These are phyloP conservation scores for Eubasilissa regina DNA, from an alignment of 1,140 invertebrate species.

Conservation along the genomic window DNA sequence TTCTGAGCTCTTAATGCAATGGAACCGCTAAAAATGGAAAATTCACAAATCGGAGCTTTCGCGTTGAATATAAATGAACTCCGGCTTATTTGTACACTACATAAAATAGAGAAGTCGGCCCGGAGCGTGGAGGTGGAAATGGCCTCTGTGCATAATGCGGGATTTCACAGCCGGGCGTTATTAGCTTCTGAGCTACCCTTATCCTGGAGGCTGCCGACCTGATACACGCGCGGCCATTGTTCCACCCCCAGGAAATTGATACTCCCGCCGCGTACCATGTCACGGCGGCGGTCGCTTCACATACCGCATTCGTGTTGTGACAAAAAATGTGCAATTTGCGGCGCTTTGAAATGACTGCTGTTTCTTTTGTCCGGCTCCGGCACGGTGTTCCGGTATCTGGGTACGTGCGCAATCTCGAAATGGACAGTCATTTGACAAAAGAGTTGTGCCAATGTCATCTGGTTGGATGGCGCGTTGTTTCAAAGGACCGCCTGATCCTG, in stretches of 20 bases:
- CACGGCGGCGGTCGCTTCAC: too few relatives aligned
- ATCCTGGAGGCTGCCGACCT: background rate
- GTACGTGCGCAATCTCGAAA: too few relatives aligned
- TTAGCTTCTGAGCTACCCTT: background rate
- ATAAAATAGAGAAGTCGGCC: constrained; percentile 23
- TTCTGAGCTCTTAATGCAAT: constrained; percentile 59
- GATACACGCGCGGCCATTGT: background rate
- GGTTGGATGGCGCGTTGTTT: too few relatives aligned
- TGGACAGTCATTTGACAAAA: too few relatives aligned
- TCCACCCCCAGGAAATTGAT: constrained; percentile 3
- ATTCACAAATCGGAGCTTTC: constrained; percentile 57
- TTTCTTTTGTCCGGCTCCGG: too few relatives aligned
- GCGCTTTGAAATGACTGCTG: background rate
- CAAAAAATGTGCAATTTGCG: constrained; percentile 1
- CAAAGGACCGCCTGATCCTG: too few relatives aligned
- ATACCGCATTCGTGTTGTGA: constrained; percentile 10
- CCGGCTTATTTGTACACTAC: constrained; percentile 54
- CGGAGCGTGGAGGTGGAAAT: background rate
- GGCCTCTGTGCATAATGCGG: constrained; percentile 16
- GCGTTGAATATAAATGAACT: constrained; percentile 57
- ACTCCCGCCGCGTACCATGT: background rate
- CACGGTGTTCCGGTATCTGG: too few relatives aligned
- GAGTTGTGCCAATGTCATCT: too few relatives aligned
- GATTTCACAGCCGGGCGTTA: background rate
- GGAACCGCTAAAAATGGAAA: constrained; percentile 58